Percentiles rank a stretch among this genome's conserved stretches.
Conservation (phyloP, 2,888 invertebrate species). For the Chalcis sispes region DNA sequence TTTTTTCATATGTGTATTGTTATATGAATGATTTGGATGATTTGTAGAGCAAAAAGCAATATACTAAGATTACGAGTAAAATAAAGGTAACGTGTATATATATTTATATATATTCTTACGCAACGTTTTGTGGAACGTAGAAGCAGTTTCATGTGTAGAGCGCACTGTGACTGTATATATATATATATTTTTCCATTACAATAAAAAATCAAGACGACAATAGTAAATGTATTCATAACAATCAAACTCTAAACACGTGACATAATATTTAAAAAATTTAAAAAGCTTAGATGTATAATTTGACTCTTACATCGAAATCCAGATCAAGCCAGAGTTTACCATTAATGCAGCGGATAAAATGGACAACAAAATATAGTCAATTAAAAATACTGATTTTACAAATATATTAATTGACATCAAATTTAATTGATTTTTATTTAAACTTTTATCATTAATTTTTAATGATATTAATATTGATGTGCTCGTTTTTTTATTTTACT, state of each 20-base stretch:
- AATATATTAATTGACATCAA: constrained; percentile 20
- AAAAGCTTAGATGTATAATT: constrained; percentile 74
- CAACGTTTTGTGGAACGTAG: constrained; percentile 49
- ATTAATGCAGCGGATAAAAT: constrained; percentile 75
- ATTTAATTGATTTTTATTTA: neutral
- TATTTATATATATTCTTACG: constrained; percentile 44
- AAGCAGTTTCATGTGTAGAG: constrained; percentile 50
- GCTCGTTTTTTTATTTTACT: constrained; percentile 41
- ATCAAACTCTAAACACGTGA: constrained; percentile 61
- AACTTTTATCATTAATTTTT: constrained; percentile 12
- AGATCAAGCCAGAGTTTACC: constrained; percentile 76
- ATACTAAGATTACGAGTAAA: constrained; percentile 41
- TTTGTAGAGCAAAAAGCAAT: constrained; percentile 37
- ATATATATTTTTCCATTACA: constrained; percentile 20
- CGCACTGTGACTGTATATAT: constrained; percentile 45
- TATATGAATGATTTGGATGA: constrained; percentile 22
- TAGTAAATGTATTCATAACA: constrained; percentile 51
- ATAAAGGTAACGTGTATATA: constrained; percentile 43
- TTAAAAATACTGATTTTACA: constrained; percentile 67
- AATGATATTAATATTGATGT: neutral
- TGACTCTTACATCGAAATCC: constrained; percentile 76
- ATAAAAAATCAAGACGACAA: constrained; percentile 47
- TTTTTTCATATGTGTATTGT: constrained; percentile 15
- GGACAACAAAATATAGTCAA: constrained; percentile 75
- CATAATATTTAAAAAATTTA: constrained; percentile 66